Conservation (phyloP, 2,113 vertebrate genomes). For the Ameiurus melas region DNA sequence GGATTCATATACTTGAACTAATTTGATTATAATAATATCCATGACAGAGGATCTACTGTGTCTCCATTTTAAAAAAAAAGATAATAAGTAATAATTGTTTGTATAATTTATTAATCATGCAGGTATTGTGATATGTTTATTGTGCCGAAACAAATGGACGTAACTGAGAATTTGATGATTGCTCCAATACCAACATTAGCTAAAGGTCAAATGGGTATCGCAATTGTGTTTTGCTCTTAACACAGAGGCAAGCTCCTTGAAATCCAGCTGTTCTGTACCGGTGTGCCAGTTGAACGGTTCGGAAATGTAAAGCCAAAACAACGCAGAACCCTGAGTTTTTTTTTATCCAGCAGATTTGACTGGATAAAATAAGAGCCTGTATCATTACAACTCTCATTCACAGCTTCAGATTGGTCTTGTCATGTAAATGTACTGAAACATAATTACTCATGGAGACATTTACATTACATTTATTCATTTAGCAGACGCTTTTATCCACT, state of each 20-base stretch:
- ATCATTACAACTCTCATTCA: constrained; percentile 49
- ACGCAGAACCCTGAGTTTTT: constrained; percentile 39
- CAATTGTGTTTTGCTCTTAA: constrained; percentile 36
- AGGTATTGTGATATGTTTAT: neutral
- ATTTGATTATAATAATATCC: constrained; percentile 36
- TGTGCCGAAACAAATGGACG: neutral
- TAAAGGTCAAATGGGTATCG: constrained; percentile 30
- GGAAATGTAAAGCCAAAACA: constrained; percentile 49
- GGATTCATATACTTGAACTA: constrained; percentile 9
- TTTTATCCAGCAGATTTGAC: neutral
- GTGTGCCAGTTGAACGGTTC: constrained; percentile 43
- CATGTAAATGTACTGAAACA: constrained; percentile 38
- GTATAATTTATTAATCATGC: neutral
- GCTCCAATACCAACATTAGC: constrained; percentile 12
- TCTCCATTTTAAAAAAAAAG: neutral
- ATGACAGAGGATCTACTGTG: neutral
- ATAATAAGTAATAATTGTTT: neutral
- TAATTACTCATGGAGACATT: constrained; percentile 3
- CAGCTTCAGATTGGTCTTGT: constrained; percentile 36
- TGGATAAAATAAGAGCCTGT: constrained; percentile 31
- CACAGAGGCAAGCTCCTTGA: constrained; percentile 1
- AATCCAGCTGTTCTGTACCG: constrained; percentile 13
- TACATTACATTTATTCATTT: too few species aligned
- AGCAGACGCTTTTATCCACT: too few species aligned
- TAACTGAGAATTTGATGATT: constrained; percentile 30